Evolutionary conservation across 2,113 vertebrate genomes (phyloP).

Genomic region (Vidua chalybeata): DNA sequence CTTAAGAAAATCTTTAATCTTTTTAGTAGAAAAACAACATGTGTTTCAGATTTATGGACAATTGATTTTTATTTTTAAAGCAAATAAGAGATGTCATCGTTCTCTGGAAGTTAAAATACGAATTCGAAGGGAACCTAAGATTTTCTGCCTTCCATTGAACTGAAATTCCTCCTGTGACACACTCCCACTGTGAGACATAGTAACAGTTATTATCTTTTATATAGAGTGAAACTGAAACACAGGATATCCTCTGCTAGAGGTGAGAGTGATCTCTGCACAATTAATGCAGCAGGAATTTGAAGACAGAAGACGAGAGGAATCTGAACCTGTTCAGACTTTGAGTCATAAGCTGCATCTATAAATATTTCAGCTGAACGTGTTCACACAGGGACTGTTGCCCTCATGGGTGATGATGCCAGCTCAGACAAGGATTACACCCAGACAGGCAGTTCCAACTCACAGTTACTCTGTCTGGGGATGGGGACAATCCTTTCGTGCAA

Average conservation of each 20-base stretch:
- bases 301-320: not conserved
- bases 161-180: not conserved
- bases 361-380: not conserved
- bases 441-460: not conserved
- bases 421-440: not conserved
- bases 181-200: not conserved
- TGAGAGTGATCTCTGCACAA: not conserved
- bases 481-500: not conserved
- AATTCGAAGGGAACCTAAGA: not conserved
- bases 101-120: not conserved
- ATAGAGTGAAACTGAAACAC: not conserved
- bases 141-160: constrained; percentile 22
- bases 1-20: constrained; percentile 57
- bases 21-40: constrained; percentile 47
- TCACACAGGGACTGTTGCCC: not conserved
- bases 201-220: not conserved
- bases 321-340: not conserved
- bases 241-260: not conserved
- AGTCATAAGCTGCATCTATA: not conserved
- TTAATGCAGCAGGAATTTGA: not conserved
- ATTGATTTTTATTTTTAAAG: constrained; percentile 51
- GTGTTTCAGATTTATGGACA: constrained; percentile 46
- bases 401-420: not conserved
- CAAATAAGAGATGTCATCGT: constrained; percentile 56
- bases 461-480: not conserved